A percentile compares a stretch with the other conserved stretches of the same genome.
Conservation (phyloP, 2,113 vertebrate species). For the Lepisosteus osseus region DNA sequence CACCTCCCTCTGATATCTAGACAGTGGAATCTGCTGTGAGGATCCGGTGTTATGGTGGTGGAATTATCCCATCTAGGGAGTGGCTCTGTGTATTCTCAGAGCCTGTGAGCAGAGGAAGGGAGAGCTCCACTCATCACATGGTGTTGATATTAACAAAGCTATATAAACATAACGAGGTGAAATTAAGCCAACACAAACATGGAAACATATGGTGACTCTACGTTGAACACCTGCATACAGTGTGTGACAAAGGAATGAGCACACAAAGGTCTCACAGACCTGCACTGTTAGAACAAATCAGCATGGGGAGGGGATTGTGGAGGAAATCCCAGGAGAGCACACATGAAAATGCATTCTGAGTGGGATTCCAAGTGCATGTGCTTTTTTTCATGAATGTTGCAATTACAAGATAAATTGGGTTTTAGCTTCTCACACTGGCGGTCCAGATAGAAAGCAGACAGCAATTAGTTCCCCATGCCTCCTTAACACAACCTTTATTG, state of each 20-base stretch:
- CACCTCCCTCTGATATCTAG: too few species aligned
- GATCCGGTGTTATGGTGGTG: too few species aligned
- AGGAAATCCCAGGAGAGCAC: constrained; percentile 54
- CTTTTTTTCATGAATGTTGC: constrained; percentile 46
- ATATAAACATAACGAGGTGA: too few species aligned
- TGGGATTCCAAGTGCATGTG: constrained; percentile 42
- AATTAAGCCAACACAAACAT: too few species aligned
- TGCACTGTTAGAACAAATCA: constrained; percentile 59
- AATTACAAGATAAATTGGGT: constrained; percentile 65
- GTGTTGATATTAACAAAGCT: too few species aligned
- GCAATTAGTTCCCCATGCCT: constrained; percentile 62
- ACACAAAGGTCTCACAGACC: constrained; percentile 63
- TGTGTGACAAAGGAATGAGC: constrained; percentile 31
- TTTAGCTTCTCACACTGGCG: constrained; percentile 64
- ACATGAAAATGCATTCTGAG: constrained; percentile 45
- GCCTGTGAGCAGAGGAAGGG: too few species aligned
- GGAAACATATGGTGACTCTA: too few species aligned
- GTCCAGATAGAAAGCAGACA: constrained; percentile 62
- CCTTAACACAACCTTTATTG: constrained; percentile 51
- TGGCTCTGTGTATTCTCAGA: too few species aligned
- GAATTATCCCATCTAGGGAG: too few species aligned
- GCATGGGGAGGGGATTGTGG: constrained; percentile 56
- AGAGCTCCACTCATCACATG: too few species aligned
- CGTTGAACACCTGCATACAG: constrained; percentile 1
- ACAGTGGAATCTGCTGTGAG: too few species aligned